Conservation (phyloP, 2,113 vertebrate species). For the Saccopteryx bilineata region DNA sequence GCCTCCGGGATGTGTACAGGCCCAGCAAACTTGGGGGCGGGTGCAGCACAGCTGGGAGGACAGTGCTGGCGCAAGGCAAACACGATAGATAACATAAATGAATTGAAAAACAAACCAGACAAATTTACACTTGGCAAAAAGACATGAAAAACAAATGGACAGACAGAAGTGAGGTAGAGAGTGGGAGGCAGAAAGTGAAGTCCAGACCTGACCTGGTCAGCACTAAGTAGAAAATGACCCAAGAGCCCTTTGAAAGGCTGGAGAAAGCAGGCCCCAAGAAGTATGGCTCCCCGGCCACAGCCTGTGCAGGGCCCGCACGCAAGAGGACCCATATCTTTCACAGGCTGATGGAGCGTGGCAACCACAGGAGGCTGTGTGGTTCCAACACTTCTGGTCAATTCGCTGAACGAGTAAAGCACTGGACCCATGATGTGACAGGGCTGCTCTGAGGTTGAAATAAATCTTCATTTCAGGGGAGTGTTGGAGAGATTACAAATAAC, state of each 20-base stretch:
- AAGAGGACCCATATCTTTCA: neutral
- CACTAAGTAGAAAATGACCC: neutral
- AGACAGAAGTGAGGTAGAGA: constrained; percentile 70
- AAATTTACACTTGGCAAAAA: constrained; percentile 68
- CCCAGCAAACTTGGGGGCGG: constrained; percentile 76
- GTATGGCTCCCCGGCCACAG: neutral
- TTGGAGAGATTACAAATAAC: neutral
- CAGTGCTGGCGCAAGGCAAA: constrained; percentile 92
- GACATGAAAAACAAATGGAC: constrained; percentile 65
- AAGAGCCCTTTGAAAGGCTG: constrained; percentile 12
- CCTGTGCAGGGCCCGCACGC: neutral
- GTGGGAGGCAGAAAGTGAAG: constrained; percentile 68
- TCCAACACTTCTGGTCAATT: neutral
- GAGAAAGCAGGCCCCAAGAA: neutral
- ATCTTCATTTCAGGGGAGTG: neutral
- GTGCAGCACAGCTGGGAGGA: constrained; percentile 83
- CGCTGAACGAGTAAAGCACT: constrained; percentile 79
- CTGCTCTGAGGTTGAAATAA: constrained; percentile 28
- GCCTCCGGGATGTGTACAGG: constrained; percentile 67
- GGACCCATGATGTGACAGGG: constrained; percentile 61
- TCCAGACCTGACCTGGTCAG: neutral
- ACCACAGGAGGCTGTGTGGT: neutral
- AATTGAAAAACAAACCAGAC: constrained; percentile 70
- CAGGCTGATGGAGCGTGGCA: constrained; percentile 49
- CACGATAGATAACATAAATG: constrained; percentile 86